Base-by-base conservation (phyloP, 2,797 vertebrate species). In the Brachyalestes nurse region DNA sequence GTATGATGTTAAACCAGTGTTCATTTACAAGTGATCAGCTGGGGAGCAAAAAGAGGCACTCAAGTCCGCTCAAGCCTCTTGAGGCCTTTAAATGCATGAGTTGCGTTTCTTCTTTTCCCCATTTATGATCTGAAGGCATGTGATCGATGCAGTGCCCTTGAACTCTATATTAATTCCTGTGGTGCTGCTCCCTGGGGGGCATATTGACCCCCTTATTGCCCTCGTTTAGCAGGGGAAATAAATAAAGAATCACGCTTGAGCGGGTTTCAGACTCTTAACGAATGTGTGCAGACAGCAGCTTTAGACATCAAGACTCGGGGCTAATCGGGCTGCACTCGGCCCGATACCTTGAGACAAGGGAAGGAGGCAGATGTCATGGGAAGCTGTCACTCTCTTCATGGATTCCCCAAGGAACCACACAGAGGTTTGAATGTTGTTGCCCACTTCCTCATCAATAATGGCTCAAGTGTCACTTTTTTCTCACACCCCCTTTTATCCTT, bases 111-210 rank as follows among this genome's bases (percentile, higher is more conserved):
- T 69, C 75, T 55, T 71, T 83, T 75, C 55, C 69, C 53, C 19
- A 28, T 92, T 92, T 90, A 90, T 81, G 87, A 86, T 90, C 87
- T 78, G 78, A 89, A 84, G 45, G 85, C 74, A 74, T 72, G 16
- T 79, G 21, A 91, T 93, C 89, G 86, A 89, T 89, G 72, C 55
- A 71, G 83, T 79, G 82, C 88, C 88, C 89, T 90, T 86, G 65
- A 76, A 82, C 80, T 86, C 85, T 86, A 84, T 79, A 81, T 64
- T 80, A 83, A 83, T 83, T 87, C 85, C 72, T 67, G 79, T 75
- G 71, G 81, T 42, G 73, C 61, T 13, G 21, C 84, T 89, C 88
- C 81, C 84, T 40, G 12, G 74, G 85, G 90, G 84, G 80, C 82
- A 78, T 78, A 88, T 77, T 87, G 89, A 89, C 85, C 89, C 75